These are phyloP conservation scores for Stylophora pistillata DNA, from an alignment of 64 coral and sea anemone species.

Conservation along the genomic window DNA sequence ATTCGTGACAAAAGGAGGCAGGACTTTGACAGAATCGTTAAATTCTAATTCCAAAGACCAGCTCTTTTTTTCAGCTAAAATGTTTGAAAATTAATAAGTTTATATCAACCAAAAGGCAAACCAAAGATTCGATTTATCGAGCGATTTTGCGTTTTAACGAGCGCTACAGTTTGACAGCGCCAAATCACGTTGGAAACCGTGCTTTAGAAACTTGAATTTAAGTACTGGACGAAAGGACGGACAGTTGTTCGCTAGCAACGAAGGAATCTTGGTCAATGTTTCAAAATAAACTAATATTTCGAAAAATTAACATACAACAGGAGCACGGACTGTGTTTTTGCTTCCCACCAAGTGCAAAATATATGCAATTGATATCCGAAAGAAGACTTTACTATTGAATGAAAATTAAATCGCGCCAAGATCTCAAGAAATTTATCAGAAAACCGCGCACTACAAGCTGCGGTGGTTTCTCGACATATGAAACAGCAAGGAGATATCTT, in stretches of 20 bases:
- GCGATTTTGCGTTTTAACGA: conserved; percentile 4
- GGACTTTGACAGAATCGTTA: conserved; percentile 8
- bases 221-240: background rate
- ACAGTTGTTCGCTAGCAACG: background rate
- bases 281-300: background rate
- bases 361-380: background rate
- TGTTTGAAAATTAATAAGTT: conserved; percentile 32
- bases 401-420: background rate
- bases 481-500: background rate
- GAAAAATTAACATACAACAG: background rate
- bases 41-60: background rate
- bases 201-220: background rate
- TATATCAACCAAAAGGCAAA: conserved; percentile 53
- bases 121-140: conserved; percentile 34
- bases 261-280: background rate
- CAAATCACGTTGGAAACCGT: background rate
- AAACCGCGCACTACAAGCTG: background rate
- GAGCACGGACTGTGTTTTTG: background rate
- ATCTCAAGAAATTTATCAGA: background rate
- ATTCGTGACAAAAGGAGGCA: conserved; percentile 36
- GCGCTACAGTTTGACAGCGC: conserved; percentile 24
- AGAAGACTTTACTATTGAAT: background rate
- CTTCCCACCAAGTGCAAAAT: background rate
- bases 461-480: background rate
- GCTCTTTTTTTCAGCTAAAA: background rate